Conservation (phyloP, 2,113 vertebrate species). For the Eulemur rufifrons region DNA sequence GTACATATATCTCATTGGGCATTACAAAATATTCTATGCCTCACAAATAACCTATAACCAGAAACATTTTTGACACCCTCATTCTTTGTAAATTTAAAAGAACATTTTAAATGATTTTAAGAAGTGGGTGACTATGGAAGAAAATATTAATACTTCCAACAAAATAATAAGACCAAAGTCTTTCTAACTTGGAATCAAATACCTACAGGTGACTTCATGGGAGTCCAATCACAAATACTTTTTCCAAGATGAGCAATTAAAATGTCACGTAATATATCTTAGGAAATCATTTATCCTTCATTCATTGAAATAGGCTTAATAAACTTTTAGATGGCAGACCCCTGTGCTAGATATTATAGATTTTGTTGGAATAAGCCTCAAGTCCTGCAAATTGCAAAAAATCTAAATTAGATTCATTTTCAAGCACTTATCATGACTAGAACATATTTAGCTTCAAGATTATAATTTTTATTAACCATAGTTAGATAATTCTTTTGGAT, state of each 20-base stretch:
- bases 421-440: not conserved
- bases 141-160: not conserved
- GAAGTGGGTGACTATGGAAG: not conserved
- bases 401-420: slow-evolving; percentile 32
- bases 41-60: not conserved
- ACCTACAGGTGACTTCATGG: not conserved
- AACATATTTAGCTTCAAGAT: slow-evolving; percentile 35
- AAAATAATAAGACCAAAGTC: not conserved
- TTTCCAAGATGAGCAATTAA: not conserved
- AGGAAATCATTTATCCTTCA: not conserved
- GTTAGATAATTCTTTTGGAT: slow-evolving; percentile 57
- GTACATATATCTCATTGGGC: not conserved
- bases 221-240: not conserved
- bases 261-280: not conserved
- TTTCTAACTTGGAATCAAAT: not conserved
- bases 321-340: not conserved
- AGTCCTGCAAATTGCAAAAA: not conserved
- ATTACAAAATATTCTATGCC: not conserved
- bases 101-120: not conserved
- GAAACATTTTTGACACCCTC: not conserved
- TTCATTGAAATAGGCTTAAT: not conserved
- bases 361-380: not conserved
- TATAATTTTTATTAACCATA: slow-evolving; percentile 46
- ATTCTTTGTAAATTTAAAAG: not conserved
- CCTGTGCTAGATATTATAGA: not conserved